Conservation (phyloP, 2,888 invertebrate species). For the Coelinius sp. region DNA sequence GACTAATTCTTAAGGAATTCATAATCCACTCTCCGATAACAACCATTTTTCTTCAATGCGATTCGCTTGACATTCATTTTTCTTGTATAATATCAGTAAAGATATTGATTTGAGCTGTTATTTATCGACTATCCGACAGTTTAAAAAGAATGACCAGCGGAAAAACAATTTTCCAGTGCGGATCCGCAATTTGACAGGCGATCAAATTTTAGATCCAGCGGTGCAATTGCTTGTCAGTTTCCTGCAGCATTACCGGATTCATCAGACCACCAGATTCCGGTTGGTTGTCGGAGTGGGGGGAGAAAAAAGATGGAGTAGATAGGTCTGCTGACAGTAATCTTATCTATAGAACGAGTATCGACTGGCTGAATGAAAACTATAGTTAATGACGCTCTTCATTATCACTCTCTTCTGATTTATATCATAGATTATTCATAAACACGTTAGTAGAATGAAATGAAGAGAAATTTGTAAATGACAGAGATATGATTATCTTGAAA, state of each 20-base stretch:
- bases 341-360: background rate
- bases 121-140: background rate
- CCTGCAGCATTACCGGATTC: conserved; percentile 20
- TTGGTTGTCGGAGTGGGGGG: conserved; percentile 28
- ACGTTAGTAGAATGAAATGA: no score
- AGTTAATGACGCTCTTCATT: background rate
- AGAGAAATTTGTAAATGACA: no score
- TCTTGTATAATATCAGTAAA: background rate
- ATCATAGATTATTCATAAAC: background rate
- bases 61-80: background rate
- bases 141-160: background rate
- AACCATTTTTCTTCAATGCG: no score
- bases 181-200: conserved; percentile 22
- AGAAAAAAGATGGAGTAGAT: conserved; percentile 41
- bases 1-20: no score
- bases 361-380: background rate
- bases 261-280: background rate
- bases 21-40: no score
- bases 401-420: background rate
- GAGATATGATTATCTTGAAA: no score
- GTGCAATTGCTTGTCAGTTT: conserved; percentile 34
- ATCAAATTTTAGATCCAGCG: conserved; percentile 17
- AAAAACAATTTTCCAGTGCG: conserved; percentile 14
- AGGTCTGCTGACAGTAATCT: conserved; percentile 15
- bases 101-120: background rate